These are phyloP conservation scores for Gandaritis pyraliata DNA, from an alignment of 2,888 invertebrate species.

Conservation along the genomic window DNA sequence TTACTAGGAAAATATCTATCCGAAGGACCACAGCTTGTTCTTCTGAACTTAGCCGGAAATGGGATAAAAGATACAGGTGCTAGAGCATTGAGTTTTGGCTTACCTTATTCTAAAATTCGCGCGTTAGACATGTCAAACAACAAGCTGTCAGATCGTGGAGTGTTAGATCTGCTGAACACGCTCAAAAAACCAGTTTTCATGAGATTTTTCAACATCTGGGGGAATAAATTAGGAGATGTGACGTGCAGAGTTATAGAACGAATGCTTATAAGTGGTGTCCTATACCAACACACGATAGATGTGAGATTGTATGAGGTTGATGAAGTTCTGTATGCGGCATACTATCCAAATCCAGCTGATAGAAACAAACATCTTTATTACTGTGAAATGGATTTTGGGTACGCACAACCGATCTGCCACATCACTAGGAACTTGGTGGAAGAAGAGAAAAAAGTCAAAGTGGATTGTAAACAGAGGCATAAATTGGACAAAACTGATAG, in stretches of 20 bases:
- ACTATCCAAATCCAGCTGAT: conserved; percentile 71
- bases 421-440: conserved; percentile 63
- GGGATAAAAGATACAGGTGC: conserved; percentile 83
- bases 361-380: conserved; percentile 84
- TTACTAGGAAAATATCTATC: conserved; percentile 81
- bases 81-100: conserved; percentile 78
- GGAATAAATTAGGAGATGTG: conserved; percentile 67
- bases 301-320: conserved; percentile 69
- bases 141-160: conserved; percentile 79
- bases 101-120: conserved; percentile 84
- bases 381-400: conserved; percentile 76
- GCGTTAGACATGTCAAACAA: conserved; percentile 85
- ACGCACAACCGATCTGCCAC: conserved; percentile 68
- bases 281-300: conserved; percentile 72
- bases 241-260: conserved; percentile 71
- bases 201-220: conserved; percentile 74
- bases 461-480: conserved; percentile 68
- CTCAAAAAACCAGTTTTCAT: conserved; percentile 79
- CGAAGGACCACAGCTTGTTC: conserved; percentile 74
- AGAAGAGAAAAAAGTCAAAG: conserved; percentile 56
- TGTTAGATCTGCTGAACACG: conserved; percentile 81
- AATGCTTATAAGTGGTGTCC: conserved; percentile 64
- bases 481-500: conserved; percentile 65
- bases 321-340: conserved; percentile 62
- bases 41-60: conserved; percentile 84